Conservation (phyloP, 37 sponge, comb jelly and placozoan genomes). For the Haliclona indistincta region DNA sequence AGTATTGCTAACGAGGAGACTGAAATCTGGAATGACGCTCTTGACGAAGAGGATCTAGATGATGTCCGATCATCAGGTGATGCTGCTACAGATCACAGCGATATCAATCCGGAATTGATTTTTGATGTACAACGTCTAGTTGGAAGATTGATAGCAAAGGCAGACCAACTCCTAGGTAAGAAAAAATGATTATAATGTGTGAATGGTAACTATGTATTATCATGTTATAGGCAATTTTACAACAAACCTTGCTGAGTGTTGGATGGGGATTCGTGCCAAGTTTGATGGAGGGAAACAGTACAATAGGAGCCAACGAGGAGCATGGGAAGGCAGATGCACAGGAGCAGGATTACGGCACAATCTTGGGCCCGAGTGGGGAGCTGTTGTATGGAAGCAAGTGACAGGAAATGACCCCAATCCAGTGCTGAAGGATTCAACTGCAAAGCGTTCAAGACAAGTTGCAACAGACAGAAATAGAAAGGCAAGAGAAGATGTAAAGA, state of each 20-base stretch:
- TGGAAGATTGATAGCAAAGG: background rate
- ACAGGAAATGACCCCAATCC: slow-evolving; percentile 1
- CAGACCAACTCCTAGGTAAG: no score
- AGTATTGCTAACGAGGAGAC: no score
- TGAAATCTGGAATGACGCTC: no score
- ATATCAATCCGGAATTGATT: background rate
- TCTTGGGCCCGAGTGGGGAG: slow-evolving; percentile 7
- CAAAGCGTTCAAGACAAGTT: background rate
- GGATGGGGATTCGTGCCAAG: slow-evolving; percentile 30
- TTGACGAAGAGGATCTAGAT: no score
- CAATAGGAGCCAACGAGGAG: slow-evolving; percentile 29
- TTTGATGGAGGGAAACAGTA: slow-evolving; percentile 38
- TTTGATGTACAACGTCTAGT: background rate
- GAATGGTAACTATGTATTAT: no score
- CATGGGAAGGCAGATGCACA: slow-evolving; percentile 25
- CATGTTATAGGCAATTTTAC: slow-evolving; percentile 13
- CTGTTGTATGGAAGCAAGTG: background rate
- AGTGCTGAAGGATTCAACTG: no score
- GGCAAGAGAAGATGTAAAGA: background rate
- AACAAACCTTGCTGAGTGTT: slow-evolving; percentile 33
- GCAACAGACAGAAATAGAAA: slow-evolving; percentile 3
- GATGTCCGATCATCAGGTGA: no score
- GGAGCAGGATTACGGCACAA: slow-evolving; percentile 33
- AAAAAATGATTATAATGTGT: no score
- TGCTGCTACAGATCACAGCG: no score